Conservation (phyloP, 1,140 invertebrate genomes). For the Plectrocnemia conspersa region DNA sequence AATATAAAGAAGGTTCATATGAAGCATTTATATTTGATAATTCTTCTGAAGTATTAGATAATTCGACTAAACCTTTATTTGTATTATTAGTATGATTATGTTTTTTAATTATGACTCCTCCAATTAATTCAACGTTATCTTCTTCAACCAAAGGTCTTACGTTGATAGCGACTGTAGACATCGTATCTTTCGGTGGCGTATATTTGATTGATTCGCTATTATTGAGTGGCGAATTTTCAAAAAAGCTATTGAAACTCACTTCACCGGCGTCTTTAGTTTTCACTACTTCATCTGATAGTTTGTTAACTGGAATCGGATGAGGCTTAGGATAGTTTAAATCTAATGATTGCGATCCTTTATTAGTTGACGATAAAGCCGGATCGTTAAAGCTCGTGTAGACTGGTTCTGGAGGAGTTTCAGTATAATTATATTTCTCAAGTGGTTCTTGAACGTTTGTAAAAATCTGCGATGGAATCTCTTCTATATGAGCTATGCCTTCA, state of each 20-base stretch:
- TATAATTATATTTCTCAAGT: slow-evolving; percentile 16
- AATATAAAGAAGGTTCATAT: slow-evolving; percentile 14
- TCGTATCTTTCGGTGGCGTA: slow-evolving; percentile 48
- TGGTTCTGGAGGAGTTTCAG: slow-evolving; percentile 47
- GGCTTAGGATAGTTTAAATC: slow-evolving; percentile 52
- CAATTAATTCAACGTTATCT: slow-evolving; percentile 33
- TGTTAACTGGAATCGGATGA: slow-evolving; percentile 64
- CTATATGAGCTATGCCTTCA: slow-evolving; percentile 44
- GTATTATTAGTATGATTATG: slow-evolving; percentile 27
- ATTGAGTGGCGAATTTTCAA: slow-evolving; percentile 1
- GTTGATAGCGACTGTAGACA: slow-evolving; percentile 46
- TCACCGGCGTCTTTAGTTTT: slow-evolving; percentile 10
- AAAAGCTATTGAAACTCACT: slow-evolving; percentile 14
- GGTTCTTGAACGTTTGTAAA: slow-evolving; percentile 12
- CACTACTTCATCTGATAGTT: slow-evolving; percentile 48
- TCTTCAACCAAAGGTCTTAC: slow-evolving; percentile 37
- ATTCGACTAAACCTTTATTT: slow-evolving; percentile 23
- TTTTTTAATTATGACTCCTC: slow-evolving; percentile 37
- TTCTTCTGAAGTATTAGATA: slow-evolving; percentile 24
- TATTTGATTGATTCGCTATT: slow-evolving; percentile 36
- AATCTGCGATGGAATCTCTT: slow-evolving; percentile 28
- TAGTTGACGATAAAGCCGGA: slow-evolving; percentile 52
- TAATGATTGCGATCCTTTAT: slow-evolving; percentile 50
- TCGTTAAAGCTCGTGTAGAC: slow-evolving; percentile 64
- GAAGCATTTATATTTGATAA: slow-evolving; percentile 37